Conservation (phyloP, 2,888 invertebrate species). For the Ormyrus thymus region DNA sequence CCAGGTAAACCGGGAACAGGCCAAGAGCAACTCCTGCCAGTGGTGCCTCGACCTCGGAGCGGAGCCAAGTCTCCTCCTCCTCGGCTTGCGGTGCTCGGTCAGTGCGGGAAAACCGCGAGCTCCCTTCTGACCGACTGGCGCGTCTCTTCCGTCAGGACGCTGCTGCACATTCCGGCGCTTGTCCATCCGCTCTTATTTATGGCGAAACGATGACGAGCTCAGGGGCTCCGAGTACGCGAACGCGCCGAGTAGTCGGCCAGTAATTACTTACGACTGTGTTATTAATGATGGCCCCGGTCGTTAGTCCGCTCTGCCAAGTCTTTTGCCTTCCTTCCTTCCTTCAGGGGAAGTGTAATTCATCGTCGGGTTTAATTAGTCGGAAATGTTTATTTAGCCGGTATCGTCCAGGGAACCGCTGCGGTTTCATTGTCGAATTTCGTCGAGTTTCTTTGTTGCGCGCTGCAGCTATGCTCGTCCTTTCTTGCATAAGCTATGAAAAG, state of each 20-base stretch:
- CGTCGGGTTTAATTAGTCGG: constrained; percentile 49
- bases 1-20: constrained; percentile 33
- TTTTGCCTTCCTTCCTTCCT: constrained; percentile 2
- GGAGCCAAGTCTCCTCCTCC: neutral
- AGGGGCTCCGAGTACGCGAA: neutral
- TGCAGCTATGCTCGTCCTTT: too few species aligned
- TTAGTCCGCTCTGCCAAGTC: constrained; percentile 33
- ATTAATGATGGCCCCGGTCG: constrained; percentile 51
- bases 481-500: too few species aligned
- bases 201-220: constrained; percentile 51
- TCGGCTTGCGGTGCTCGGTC: constrained; percentile 37
- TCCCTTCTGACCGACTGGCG: neutral
- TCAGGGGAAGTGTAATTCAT: constrained; percentile 41
- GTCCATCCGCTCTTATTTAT: constrained; percentile 50
- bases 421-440: neutral
- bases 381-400: constrained; percentile 45
- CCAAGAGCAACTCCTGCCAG: neutral
- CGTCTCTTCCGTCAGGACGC: constrained; percentile 1
- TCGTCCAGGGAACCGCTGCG: neutral
- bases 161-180: neutral
- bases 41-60: constrained; percentile 19
- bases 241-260: constrained; percentile 17
- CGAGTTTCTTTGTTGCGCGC: too few species aligned
- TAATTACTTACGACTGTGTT: constrained; percentile 49
- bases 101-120: constrained; percentile 36